Evolutionary conservation across 2,888 invertebrate genomes (phyloP).

Genomic region (Drosophila stalkeri): DNA sequence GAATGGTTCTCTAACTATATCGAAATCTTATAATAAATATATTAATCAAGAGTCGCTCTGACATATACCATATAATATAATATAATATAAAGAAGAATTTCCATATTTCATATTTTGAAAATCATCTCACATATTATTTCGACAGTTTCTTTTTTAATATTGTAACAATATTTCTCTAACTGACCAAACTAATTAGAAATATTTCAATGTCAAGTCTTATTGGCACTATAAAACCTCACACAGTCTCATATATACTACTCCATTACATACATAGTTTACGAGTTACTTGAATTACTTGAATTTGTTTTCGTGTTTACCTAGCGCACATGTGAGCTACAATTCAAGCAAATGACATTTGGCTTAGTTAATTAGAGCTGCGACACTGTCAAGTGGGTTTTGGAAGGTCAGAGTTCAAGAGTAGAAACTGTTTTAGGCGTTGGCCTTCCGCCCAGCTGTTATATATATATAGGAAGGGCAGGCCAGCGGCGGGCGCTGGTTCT

Average conservation of each 20-base stretch:
- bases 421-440: conserved; percentile 44
- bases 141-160: too few species aligned
- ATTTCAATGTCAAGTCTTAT: background rate
- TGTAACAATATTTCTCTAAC: background rate
- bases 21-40: too few species aligned
- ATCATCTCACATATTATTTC: background rate
- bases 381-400: conserved; percentile 15
- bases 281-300: background rate
- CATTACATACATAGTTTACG: background rate
- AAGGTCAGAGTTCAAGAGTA: conserved; percentile 56
- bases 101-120: background rate
- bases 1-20: too few species aligned
- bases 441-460: conserved; percentile 5
- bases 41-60: too few species aligned
- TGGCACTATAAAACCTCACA: background rate
- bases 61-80: background rate
- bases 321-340: conserved; percentile 42
- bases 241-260: background rate
- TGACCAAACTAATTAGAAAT: background rate
- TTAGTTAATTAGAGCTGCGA: conserved; percentile 55
- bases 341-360: conserved; percentile 44
- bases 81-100: background rate
- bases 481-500: background rate
- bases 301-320: conserved; percentile 18
- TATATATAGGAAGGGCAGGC: background rate